Evolutionary conservation across 2,888 invertebrate genomes (phyloP), one percentile per base, ranked within the genome.

Genomic region (Troides helena): DNA sequence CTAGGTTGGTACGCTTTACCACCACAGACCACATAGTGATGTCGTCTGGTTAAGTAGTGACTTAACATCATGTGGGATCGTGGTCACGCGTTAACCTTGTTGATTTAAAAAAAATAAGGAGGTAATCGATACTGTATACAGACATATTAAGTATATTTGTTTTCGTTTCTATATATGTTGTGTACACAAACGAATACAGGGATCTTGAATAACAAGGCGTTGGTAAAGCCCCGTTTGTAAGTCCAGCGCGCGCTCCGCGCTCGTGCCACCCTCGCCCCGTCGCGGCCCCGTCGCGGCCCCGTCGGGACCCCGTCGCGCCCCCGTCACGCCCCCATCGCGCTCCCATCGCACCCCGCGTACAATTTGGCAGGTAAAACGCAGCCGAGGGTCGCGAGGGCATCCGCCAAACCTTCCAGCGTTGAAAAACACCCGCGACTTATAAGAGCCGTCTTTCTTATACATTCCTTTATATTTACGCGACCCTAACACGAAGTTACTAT

Each of bases 281-380:
- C 39, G 39, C 39, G 39, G 7, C 39, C 0, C 39, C 39, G 10
- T 39, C 39, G 39, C 39, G 39, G 0, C 39, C 39, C 39, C 39
- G 10, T 39, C 5, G 39, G 10, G 39, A 59, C 76, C 75, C 74
- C 76, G 61, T 72, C 60, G n/a, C 60, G 23, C 64, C 61, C 0
- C 39, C 76, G 61, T 72, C 60, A n/a, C 60, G 23, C 64, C 56
- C 0, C 39, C 39, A 6, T 39, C 5, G 39, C 39, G 39, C 60
- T 75, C 75, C 74, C 76, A 62, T 72, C 60, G 25, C 60, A 18
- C 64, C 61, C 59, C 68, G 68, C 23, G 85, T 86, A 86, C 86
- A 84, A 83, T 86, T 87, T 85, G 86, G 85, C 88, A 89, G 88
- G 88, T 88, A 87, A 85, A 84, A 84, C 83, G 82, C 85, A 83